Conservation (phyloP, 2,113 vertebrate genomes). For the Sebastes fasciatus region DNA sequence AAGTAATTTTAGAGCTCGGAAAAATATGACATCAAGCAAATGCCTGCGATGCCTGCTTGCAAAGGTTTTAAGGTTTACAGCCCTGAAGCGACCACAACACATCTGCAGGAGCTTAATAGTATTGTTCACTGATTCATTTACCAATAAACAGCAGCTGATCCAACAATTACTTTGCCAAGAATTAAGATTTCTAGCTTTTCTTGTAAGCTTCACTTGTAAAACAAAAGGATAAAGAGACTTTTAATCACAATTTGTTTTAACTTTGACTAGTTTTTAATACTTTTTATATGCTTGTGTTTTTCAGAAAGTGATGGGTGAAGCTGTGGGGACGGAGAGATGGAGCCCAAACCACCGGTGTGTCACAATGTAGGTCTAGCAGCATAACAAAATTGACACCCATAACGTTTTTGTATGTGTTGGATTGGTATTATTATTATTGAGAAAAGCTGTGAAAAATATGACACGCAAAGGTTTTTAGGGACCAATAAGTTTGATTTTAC, state of each 20-base stretch:
- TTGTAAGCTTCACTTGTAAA: too few species aligned
- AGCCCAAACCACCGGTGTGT: too few species aligned
- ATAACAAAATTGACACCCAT: too few species aligned
- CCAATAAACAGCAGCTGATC: neutral
- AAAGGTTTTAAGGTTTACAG: conserved; percentile 3
- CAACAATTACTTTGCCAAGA: neutral
- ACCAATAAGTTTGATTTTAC: neutral
- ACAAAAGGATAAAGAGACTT: too few species aligned
- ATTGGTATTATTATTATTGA: too few species aligned
- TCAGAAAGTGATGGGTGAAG: neutral
- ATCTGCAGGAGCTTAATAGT: neutral
- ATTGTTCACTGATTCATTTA: neutral
- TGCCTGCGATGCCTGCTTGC: neutral
- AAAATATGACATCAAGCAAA: too few species aligned
- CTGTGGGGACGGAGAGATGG: too few species aligned
- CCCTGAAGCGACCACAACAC: neutral
- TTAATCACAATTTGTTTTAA: too few species aligned
- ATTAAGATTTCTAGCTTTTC: neutral
- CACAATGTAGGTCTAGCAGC: too few species aligned
- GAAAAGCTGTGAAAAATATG: neutral
- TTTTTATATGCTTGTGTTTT: neutral
- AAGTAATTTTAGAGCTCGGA: neutral
- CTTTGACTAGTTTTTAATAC: neutral
- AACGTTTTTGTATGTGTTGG: too few species aligned
- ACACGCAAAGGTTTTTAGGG: too few species aligned